Conservation (phyloP, 2,888 invertebrate species). For the Ochlodes sylvanus region DNA sequence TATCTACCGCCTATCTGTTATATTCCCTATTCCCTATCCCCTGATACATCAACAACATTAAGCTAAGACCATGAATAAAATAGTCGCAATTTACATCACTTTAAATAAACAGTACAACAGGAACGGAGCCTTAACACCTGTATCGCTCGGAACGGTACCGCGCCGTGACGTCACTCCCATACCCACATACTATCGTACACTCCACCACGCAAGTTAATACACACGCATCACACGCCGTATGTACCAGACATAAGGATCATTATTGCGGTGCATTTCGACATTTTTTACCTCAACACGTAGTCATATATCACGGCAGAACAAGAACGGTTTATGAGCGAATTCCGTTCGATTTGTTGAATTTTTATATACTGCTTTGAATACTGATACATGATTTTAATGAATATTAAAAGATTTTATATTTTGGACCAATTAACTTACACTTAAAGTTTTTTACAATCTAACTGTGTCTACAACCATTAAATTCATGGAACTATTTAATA, state of each 20-base stretch:
- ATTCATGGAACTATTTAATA: too few species aligned
- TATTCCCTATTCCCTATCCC: too few species aligned
- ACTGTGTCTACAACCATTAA: too few species aligned
- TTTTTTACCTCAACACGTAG: not conserved
- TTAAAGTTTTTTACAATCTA: too few species aligned
- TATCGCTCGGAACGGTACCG: constrained; percentile 38
- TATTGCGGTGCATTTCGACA: constrained; percentile 42
- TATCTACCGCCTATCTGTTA: too few species aligned
- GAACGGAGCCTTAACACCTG: constrained; percentile 38
- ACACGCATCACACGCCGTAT: constrained; percentile 2
- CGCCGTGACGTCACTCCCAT: constrained; percentile 24
- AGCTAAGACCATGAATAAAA: too few species aligned
- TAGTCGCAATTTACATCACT: too few species aligned
- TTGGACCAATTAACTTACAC: too few species aligned
- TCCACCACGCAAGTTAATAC: not conserved
- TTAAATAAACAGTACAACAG: too few species aligned
- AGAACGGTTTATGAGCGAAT: constrained; percentile 1
- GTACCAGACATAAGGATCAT: constrained; percentile 44
- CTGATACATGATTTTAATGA: not conserved
- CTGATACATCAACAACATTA: too few species aligned
- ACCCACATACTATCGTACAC: constrained; percentile 33
- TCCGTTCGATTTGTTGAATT: constrained; percentile 7
- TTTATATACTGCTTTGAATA: constrained; percentile 5
- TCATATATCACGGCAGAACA: constrained; percentile 5
- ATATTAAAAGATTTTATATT: not conserved